Evolutionary conservation across 2,888 invertebrate species (phyloP).

Genomic region (Tenthredo amoena): DNA sequence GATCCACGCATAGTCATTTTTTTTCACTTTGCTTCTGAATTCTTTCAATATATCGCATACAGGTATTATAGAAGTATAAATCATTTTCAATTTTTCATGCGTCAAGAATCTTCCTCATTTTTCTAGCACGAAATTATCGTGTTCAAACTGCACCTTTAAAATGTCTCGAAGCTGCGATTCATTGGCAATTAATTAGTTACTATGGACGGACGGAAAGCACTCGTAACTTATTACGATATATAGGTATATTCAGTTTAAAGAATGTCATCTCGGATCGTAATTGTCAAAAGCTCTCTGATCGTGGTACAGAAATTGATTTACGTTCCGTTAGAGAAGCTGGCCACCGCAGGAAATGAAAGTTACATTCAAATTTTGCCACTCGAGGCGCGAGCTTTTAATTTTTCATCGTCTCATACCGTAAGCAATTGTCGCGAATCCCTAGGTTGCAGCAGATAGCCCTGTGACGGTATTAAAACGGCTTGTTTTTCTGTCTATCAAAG

Average conservation of each 20-base stretch:
- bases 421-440: not conserved
- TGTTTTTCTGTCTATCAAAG: slow-evolving; percentile 52
- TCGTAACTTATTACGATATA: not conserved
- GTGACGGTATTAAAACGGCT: slow-evolving; percentile 40
- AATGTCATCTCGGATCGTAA: not conserved
- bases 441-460: not conserved
- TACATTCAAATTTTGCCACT: not conserved
- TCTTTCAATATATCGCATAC: not conserved
- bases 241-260: not conserved
- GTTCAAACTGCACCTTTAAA: not conserved
- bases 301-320: not conserved
- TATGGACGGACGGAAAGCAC: not conserved
- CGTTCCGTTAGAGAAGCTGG: not conserved
- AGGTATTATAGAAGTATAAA: not conserved
- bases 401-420: not conserved
- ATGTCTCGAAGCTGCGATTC: not conserved
- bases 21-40: not conserved
- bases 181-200: not conserved
- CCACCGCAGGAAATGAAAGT: not conserved
- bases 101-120: not conserved
- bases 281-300: not conserved
- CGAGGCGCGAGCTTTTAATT: not conserved
- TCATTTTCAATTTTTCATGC: not conserved
- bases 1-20: no score
- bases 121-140: not conserved